Evolutionary conservation across 2,797 vertebrate genomes (phyloP), one percentile per base, ranked within the genome.

Genomic region (Clarias platycephalus): DNA sequence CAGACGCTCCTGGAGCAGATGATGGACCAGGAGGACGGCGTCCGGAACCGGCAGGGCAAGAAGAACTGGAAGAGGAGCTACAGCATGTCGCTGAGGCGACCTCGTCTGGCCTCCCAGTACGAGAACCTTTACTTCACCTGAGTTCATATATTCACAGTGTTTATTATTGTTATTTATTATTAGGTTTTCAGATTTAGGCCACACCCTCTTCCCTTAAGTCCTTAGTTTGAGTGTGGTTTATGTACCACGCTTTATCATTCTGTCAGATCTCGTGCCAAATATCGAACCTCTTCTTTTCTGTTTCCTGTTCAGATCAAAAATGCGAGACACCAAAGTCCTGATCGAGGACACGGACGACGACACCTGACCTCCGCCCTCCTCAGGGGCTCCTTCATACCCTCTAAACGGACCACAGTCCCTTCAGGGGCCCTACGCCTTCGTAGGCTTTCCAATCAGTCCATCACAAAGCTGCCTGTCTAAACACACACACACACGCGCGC

Each of bases 11-110:
- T 99, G 90, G 98, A 99, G 89, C 97, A 98, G 93, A 98, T 99
- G 97, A 99, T 99, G 97, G 98, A 99, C 94, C 98, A 97, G 94
- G 97, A 98, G 24, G 98, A 99, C 0, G 98, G 98, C 0, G 98
- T 99, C 2, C 92, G 96, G 44, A 99, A 99, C 93, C 95, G 98
- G 28, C 96, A 96, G 90, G 98, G 98, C 91, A 98, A 96, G 93
- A 97, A 97, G 90, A 95, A 91, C 83, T 98, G 97, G 97, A 99
- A 98, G 90, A 95, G 96, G 86, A 98, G 95, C 93, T 98, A 98
- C 93, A 98, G 97, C 88, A 95, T 99, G 92, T 97, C 97, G 81
- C 93, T 99, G 89, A 96, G 97, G 85, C 90, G 96, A 84, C 97
- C 98, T 2, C 94, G 94, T 2, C 96, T 99, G 2, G 95, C 97